Conservation (phyloP, 37 sponge, comb jelly and placozoan species). For the Mnemiopsis leidyi region DNA sequence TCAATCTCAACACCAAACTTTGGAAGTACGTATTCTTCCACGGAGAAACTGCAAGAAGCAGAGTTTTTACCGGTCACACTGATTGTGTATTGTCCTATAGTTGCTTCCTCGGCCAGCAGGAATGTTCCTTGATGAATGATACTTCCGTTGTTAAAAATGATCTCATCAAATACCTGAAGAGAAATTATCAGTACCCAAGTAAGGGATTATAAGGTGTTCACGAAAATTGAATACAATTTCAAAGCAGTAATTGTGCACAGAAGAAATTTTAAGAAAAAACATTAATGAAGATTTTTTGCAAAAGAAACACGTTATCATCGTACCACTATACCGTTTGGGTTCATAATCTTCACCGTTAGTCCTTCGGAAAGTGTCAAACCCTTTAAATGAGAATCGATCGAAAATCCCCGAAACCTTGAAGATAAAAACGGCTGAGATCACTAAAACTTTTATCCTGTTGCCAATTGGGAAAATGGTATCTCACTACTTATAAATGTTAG, state of each 20-base stretch:
- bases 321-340: neutral
- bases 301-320: too few species aligned
- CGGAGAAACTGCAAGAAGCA: slow-evolving; percentile 20
- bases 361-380: neutral
- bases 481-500: too few species aligned
- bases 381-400: neutral
- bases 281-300: too few species aligned
- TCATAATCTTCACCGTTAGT: neutral
- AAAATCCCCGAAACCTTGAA: slow-evolving; percentile 5
- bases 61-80: neutral
- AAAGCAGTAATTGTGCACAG: too few species aligned
- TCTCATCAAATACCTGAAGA: neutral
- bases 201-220: too few species aligned
- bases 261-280: too few species aligned
- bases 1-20: slow-evolving; percentile 20
- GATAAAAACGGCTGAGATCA: neutral
- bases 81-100: neutral
- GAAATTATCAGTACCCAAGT: too few species aligned
- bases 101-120: slow-evolving; percentile 24
- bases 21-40: slow-evolving; percentile 38
- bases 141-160: neutral
- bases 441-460: neutral
- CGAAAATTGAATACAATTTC: too few species aligned
- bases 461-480: too few species aligned
- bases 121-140: slow-evolving; percentile 15